phyloP scores from a whole-genome alignment of 2,797 vertebrate species.

The Mus minutoides region DNA sequence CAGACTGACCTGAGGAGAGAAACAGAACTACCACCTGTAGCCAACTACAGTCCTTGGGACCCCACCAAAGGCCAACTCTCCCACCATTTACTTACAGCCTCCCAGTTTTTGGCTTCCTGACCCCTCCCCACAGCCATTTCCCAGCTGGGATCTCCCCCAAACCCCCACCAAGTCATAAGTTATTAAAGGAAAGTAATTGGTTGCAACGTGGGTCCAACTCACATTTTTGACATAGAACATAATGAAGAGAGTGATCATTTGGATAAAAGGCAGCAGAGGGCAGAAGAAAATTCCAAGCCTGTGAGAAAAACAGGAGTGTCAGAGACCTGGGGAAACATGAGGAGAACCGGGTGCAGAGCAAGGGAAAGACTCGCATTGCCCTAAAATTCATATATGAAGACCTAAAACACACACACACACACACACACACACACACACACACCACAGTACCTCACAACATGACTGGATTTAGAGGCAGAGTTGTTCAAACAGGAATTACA shows the following conservation, averaged over 20 bases:
- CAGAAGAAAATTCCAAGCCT: slow-evolving; percentile 98
- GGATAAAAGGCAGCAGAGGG: slow-evolving; percentile 95
- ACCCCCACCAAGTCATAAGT: neutral
- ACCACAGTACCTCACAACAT: neutral
- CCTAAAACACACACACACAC: neutral
- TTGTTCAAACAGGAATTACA: neutral
- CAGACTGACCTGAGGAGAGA: slow-evolving; percentile 91
- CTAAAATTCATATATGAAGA: neutral
- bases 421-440: neutral
- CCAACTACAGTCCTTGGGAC: neutral
- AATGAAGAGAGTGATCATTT: slow-evolving; percentile 92
- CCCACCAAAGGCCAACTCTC: neutral
- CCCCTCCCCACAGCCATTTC: neutral
- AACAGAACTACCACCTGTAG: neutral
- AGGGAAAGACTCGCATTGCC: neutral
- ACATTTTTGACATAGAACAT: slow-evolving; percentile 97
- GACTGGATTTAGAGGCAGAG: neutral
- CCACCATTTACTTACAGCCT: neutral
- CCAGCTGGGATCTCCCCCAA: neutral
- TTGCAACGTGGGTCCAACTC: slow-evolving; percentile 66
- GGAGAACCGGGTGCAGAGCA: fast-evolving
- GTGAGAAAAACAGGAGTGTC: slow-evolving; percentile 45
- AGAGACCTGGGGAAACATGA: neutral
- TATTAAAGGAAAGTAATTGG: neutral
- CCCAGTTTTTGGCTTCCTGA: neutral